These are phyloP conservation scores for Myzus persicae DNA, from an alignment of 1,140 invertebrate species.

Conservation along the genomic window DNA sequence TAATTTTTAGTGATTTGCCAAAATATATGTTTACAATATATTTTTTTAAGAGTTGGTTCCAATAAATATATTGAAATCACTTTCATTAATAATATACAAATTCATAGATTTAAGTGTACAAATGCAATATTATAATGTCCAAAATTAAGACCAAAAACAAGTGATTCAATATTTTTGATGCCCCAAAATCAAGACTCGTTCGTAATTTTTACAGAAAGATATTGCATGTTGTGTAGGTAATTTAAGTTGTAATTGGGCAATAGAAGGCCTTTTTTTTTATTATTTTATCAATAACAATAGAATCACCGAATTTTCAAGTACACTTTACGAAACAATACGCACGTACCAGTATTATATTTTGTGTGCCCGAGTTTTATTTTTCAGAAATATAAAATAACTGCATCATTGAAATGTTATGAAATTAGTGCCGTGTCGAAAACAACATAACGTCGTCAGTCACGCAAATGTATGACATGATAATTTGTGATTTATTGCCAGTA, in stretches of 20 bases:
- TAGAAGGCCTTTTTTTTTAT: not conserved
- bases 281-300: not conserved
- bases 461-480: not conserved
- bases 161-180: not conserved
- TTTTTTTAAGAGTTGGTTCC: not conserved
- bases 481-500: not conserved
- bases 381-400: not conserved
- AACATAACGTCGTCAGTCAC: not conserved
- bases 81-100: not conserved
- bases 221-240: not conserved
- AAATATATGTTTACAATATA: not conserved
- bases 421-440: not conserved
- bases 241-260: not conserved
- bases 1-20: no score
- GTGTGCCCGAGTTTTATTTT: not conserved
- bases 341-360: not conserved
- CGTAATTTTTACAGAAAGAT: not conserved
- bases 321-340: not conserved
- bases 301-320: not conserved
- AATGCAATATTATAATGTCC: not conserved
- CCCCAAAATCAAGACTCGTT: not conserved
- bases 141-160: not conserved
- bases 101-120: not conserved
- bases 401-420: not conserved
- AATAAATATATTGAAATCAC: not conserved